Percentiles rank a stretch among this genome's conserved stretches.
Evolutionary conservation across 2,888 invertebrate species (phyloP).

Genomic region (Eupithecia vulgata): DNA sequence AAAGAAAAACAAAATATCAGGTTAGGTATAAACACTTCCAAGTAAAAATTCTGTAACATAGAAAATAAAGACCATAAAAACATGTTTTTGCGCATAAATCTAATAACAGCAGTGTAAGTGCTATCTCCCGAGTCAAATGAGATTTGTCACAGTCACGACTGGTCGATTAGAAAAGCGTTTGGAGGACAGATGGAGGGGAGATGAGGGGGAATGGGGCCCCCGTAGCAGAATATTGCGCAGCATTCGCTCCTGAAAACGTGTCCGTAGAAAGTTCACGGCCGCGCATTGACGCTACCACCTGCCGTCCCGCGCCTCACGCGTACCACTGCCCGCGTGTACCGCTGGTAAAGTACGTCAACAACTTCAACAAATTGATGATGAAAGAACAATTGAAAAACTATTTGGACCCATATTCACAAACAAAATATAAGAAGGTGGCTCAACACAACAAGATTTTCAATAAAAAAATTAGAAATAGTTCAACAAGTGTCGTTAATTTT

Average conservation of each 20-base stretch:
- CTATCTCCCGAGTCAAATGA: slow-evolving; percentile 18
- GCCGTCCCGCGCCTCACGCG: slow-evolving; percentile 60
- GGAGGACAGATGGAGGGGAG: slow-evolving; percentile 53
- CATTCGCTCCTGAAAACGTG: slow-evolving; percentile 82
- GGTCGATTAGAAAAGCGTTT: slow-evolving; percentile 46
- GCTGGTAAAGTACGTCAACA: slow-evolving; percentile 15
- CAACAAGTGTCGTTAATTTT: no score
- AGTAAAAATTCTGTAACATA: slow-evolving; percentile 7
- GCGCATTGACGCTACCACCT: slow-evolving; percentile 81
- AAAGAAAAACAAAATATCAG: slow-evolving; percentile 10
- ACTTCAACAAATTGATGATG: neutral
- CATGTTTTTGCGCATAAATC: slow-evolving; percentile 14
- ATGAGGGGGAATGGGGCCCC: slow-evolving; percentile 65
- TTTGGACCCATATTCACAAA: neutral
- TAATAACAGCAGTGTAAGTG: slow-evolving; percentile 11
- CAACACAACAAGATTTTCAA: no score
- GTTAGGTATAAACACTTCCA: slow-evolving; percentile 4
- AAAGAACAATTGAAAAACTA: neutral
- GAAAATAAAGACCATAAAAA: slow-evolving; percentile 12
- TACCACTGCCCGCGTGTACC: slow-evolving; percentile 21
- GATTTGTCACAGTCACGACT: slow-evolving; percentile 44
- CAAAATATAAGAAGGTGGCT: neutral
- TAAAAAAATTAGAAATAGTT: no score
- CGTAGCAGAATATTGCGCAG: slow-evolving; percentile 78
- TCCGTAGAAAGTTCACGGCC: slow-evolving; percentile 84